Conservation (phyloP, 2,797 vertebrate genomes). For the Enteromius argenteus region DNA sequence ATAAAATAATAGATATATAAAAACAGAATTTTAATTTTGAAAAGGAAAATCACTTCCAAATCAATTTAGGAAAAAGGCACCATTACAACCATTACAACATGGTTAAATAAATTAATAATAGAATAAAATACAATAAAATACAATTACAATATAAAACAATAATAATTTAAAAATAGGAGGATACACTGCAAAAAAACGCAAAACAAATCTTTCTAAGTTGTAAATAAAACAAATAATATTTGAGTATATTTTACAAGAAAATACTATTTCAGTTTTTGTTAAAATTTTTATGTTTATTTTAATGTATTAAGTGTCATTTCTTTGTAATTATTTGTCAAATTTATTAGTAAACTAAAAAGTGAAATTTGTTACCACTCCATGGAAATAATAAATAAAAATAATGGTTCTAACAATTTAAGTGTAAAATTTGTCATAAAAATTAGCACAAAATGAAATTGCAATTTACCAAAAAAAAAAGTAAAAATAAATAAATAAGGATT, state of each 20-base stretch:
- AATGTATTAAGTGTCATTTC: neutral
- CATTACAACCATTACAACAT: neutral
- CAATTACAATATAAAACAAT: neutral
- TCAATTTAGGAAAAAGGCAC: neutral
- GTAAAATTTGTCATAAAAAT: too few species aligned
- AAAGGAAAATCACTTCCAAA: neutral
- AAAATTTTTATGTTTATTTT: neutral
- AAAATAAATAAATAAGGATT: too few species aligned
- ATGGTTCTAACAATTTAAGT: too few species aligned
- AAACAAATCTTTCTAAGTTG: neutral
- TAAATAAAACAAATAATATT: neutral
- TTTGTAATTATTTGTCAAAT: neutral
- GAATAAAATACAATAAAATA: neutral
- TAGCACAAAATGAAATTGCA: too few species aligned
- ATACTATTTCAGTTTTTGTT: neutral
- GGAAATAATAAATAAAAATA: neutral
- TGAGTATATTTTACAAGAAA: too few species aligned
- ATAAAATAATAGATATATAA: neutral
- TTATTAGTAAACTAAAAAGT: neutral
- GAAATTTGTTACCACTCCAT: neutral
- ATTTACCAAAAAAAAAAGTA: too few species aligned
- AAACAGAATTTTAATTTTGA: neutral
- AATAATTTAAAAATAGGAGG: neutral
- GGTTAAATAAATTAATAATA: neutral
- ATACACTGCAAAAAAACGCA: neutral